These are phyloP conservation scores for Himantopus leucocephalus DNA, from an alignment of 2,113 vertebrate genomes.

Conservation along the genomic window DNA sequence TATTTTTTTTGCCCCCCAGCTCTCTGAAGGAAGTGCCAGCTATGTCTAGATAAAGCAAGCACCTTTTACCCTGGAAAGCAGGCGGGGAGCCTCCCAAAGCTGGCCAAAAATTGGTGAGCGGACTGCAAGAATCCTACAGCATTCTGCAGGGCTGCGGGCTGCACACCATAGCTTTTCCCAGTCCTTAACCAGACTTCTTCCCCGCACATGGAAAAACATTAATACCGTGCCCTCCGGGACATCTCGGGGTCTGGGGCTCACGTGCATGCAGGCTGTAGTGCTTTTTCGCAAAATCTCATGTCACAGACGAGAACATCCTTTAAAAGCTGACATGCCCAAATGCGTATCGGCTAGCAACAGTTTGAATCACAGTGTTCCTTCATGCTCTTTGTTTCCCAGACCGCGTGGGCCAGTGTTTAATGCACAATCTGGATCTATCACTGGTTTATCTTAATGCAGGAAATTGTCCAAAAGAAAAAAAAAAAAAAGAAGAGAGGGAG, in stretches of 20 bases:
- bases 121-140: not conserved
- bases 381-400: not conserved
- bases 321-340: not conserved
- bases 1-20: not conserved
- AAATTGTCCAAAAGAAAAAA: not conserved
- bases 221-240: not conserved
- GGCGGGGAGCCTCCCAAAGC: not conserved
- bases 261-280: not conserved
- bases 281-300: not conserved
- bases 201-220: not conserved
- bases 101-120: not conserved
- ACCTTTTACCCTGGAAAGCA: not conserved
- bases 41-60: not conserved
- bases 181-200: not conserved
- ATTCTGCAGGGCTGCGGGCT: not conserved
- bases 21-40: not conserved
- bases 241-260: not conserved
- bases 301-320: not conserved
- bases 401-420: not conserved
- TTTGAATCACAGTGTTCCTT: not conserved
- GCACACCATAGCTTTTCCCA: not conserved
- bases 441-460: not conserved
- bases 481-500: not conserved
- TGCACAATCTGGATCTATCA: not conserved
- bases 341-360: not conserved